Conservation (phyloP, 2,113 vertebrate species). For the Spilogale gracilis region DNA sequence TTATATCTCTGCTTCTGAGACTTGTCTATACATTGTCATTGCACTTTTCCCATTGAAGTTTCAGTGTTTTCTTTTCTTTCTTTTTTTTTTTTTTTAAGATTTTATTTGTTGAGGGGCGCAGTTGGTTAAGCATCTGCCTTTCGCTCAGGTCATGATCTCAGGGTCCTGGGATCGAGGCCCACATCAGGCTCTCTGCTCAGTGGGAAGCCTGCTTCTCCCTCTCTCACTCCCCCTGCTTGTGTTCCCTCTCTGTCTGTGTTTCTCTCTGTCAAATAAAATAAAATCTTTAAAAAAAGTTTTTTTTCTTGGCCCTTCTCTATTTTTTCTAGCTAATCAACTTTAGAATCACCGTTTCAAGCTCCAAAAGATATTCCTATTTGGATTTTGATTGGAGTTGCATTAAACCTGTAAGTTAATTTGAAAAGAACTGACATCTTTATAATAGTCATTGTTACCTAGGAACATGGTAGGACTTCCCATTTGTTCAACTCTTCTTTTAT, state of each 20-base stretch:
- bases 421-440: constrained; percentile 65
- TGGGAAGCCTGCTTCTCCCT: no score
- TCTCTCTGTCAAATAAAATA: no score
- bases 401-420: constrained; percentile 73
- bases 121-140: no score
- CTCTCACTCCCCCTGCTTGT: no score
- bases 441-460: constrained; percentile 37
- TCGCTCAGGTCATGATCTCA: no score
- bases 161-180: no score
- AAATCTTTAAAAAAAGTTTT: neutral
- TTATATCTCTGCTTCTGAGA: constrained; percentile 35
- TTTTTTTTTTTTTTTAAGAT: no score
- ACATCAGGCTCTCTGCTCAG: no score
- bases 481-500: constrained; percentile 70
- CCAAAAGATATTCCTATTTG: constrained; percentile 52
- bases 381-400: constrained; percentile 63
- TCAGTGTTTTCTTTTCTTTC: neutral
- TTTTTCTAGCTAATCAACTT: constrained; percentile 63
- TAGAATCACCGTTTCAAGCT: constrained; percentile 63
- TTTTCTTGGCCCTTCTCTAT: constrained; percentile 16
- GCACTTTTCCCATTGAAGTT: neutral
- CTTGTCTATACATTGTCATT: constrained; percentile 30
- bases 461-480: constrained; percentile 33
- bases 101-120: no score
- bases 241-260: no score